Evolutionary conservation across 2,113 vertebrate genomes (phyloP).

Genomic region (Oncorhynchus tshawytscha): DNA sequence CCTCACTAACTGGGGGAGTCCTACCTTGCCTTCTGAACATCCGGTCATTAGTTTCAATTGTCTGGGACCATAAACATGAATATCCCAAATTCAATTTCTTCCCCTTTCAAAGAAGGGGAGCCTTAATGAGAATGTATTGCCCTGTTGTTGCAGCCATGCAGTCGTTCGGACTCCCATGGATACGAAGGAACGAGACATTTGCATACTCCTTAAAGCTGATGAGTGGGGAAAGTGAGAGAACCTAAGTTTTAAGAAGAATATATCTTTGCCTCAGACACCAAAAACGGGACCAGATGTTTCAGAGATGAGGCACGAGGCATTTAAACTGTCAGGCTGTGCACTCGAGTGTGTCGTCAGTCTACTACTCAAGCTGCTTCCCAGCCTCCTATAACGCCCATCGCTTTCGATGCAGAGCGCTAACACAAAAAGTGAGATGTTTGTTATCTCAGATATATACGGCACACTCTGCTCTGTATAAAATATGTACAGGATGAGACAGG

Average conservation of each 20-base stretch:
- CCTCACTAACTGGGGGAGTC: conserved; percentile 25
- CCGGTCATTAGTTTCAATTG: conserved; percentile 68
- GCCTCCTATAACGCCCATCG: conserved; percentile 31
- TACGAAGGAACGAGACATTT: conserved; percentile 46
- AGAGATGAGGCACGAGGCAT: conserved; percentile 39
- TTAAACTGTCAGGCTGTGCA: conserved; percentile 45
- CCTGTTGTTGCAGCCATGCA: conserved; percentile 38
- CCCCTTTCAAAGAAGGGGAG: conserved; percentile 40
- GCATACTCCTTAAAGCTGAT: conserved; percentile 62
- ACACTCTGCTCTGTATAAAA: conserved; percentile 47
- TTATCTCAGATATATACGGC: conserved; percentile 53
- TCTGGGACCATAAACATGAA: conserved; percentile 57
- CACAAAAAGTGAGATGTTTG: conserved; percentile 54
- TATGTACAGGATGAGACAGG: conserved; percentile 46
- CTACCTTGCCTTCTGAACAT: conserved; percentile 41
- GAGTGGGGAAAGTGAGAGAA: conserved; percentile 41
- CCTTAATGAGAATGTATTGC: conserved; percentile 70
- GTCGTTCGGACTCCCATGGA: conserved; percentile 42
- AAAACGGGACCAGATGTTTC: conserved; percentile 58
- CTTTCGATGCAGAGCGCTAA: conserved; percentile 40
- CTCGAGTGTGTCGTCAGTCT: conserved; percentile 22
- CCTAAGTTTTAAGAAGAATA: conserved; percentile 34
- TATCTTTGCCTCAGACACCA: conserved; percentile 28
- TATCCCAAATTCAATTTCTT: conserved; percentile 56
- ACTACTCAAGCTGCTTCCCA: conserved; percentile 41